Percentiles rank a stretch among this genome's conserved stretches.
phyloP scores from a whole-genome alignment of 2,797 vertebrate genomes.

The Thaleichthys pacificus region DNA sequence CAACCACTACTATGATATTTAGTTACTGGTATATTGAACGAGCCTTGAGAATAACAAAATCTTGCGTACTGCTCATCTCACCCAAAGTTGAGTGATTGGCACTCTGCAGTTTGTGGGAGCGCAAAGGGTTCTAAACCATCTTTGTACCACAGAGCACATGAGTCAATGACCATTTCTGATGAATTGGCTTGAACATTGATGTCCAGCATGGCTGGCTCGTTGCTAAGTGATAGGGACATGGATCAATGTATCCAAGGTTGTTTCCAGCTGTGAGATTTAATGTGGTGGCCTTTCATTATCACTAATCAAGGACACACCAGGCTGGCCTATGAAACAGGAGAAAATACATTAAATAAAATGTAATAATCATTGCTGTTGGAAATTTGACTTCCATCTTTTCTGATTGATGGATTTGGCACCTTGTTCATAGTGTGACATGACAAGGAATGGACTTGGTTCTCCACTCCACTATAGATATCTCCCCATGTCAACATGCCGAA shows the following conservation, averaged over 20 bases:
- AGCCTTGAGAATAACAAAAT: too few relatives aligned
- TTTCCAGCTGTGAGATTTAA: slow-evolving; percentile 4
- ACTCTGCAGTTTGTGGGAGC: too few relatives aligned
- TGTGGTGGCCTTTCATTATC: slow-evolving; percentile 8
- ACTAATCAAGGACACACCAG: not conserved
- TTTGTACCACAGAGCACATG: not conserved
- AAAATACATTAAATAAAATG: too few relatives aligned
- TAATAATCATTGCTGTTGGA: too few relatives aligned
- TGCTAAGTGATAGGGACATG: slow-evolving; percentile 16
- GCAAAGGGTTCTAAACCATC: not conserved
- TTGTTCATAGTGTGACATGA: not conserved
- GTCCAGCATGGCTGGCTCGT: not conserved
- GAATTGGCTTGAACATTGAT: slow-evolving; percentile 35
- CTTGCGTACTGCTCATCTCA: too few relatives aligned
- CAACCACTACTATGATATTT: too few relatives aligned
- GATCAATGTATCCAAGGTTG: slow-evolving; percentile 44
- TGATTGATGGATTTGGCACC: not conserved
- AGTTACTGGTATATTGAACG: too few relatives aligned
- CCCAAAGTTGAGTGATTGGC: too few relatives aligned
- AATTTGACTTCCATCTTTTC: not conserved
- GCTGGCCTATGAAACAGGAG: not conserved
- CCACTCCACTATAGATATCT: not conserved
- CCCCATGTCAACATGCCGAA: not conserved
- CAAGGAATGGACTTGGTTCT: not conserved
- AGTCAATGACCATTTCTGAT: slow-evolving; percentile 41